Evolutionary conservation across 2,113 vertebrate species (phyloP).

Genomic region (Laticauda laticaudata): DNA sequence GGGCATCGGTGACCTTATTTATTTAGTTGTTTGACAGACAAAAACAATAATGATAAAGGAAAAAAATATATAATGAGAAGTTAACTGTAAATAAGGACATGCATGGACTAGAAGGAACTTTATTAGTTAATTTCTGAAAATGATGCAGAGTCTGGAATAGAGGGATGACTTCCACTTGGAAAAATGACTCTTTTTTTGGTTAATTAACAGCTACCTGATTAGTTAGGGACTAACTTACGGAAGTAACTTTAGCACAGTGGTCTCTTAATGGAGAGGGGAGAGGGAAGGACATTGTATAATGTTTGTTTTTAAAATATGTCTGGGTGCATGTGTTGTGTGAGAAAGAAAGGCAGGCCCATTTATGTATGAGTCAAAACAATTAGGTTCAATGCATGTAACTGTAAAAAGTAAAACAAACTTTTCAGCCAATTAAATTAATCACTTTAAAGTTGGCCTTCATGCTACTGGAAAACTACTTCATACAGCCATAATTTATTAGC

Average conservation of each 20-base stretch:
- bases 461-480: constrained; percentile 35
- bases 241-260: background rate
- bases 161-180: background rate
- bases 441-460: background rate
- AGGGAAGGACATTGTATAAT: background rate
- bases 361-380: background rate
- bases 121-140: background rate
- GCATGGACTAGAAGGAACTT: background rate
- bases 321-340: background rate
- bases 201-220: background rate
- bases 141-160: too few relatives aligned
- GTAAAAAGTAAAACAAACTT: background rate
- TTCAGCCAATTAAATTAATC: background rate
- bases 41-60: background rate
- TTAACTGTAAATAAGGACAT: background rate
- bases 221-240: background rate
- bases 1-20: background rate
- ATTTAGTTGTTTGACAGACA: background rate
- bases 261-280: background rate
- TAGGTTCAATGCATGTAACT: background rate
- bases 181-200: background rate
- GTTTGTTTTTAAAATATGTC: background rate
- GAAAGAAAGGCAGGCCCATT: background rate
- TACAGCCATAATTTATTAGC: constrained; percentile 17
- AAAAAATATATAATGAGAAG: background rate